phyloP scores from a whole-genome alignment of 2,888 invertebrate genomes.

The Frankliniella intonsa region DNA sequence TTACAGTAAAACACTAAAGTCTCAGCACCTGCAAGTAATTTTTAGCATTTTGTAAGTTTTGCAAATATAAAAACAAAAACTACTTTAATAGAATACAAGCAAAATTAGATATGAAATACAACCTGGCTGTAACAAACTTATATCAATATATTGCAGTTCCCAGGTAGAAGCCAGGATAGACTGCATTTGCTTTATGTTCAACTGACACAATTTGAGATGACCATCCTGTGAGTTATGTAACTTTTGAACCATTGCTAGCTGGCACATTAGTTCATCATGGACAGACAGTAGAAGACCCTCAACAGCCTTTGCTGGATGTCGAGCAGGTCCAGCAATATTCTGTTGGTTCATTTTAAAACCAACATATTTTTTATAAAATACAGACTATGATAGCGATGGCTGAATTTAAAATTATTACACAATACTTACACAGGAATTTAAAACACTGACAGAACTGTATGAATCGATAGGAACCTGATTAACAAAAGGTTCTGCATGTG shows the following conservation, averaged over 20 bases:
- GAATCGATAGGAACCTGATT: background rate
- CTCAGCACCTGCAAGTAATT: slow-evolving; percentile 36
- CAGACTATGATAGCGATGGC: background rate
- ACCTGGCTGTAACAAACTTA: background rate
- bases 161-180: background rate
- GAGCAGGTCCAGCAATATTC: background rate
- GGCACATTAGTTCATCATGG: background rate
- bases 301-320: background rate
- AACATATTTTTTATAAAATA: background rate
- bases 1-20: slow-evolving; percentile 45
- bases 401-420: background rate
- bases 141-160: background rate
- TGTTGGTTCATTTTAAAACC: background rate
- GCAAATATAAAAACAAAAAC: background rate
- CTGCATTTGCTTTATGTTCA: background rate
- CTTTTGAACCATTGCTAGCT: background rate
- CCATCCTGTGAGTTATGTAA: background rate
- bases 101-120: background rate
- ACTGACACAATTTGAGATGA: background rate
- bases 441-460: background rate
- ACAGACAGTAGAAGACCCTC: background rate
- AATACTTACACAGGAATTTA: background rate
- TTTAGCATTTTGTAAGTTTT: background rate
- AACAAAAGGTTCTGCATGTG: background rate
- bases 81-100: background rate